Base-by-base conservation (phyloP, 2,888 invertebrate species). In the Epinotia bilunana region DNA sequence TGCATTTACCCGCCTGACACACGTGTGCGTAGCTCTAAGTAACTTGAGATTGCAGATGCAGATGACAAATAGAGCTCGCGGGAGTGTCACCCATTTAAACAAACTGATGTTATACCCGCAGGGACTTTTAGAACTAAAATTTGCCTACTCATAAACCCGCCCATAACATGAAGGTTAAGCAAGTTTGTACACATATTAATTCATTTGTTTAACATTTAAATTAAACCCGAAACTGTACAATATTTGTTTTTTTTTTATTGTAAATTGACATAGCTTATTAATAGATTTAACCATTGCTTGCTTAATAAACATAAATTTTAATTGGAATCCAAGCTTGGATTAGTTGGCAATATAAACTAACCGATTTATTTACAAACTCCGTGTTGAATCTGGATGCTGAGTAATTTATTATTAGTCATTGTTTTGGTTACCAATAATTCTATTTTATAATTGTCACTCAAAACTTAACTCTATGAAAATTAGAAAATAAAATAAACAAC, bases 41-140 rank as follows among this genome's bases (percentile, higher is more conserved):
- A 84, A 84, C 82, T 79, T 80, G 85, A 86, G 83, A 84, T 82
- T 80, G 79, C 80, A 83, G 80, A 82, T 80, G 83, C 79, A 79
- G 77, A 83, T 84, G 84, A 83, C 84, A 84, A 85, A 87, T 83
- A 83, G 79, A 79, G 77, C 78, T 78, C 76, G 75, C 77, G 79
- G 79, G 78, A 77, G 78, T 77, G 72, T 74, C 62, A 75, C 76
- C 76, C 78, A 75, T 70, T 69, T 69, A 79, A 78, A 82, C 78
- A 77, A 78, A 77, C 77, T 78, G 62, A 79, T 76, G 80, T 79
- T 75, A 77, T 75, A 78, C 73, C 73, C 76, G 76, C 74, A 65
- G 77, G 77, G 78, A 71, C 72, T 79, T 76, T 76, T 64, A 63
- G 57, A 69, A 33, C 46, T 58, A 62, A 58, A 63, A 58, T 63